Percentiles rank a stretch among this genome's conserved stretches.
Evolutionary conservation across 2,113 vertebrate species (phyloP).

Genomic region (Zosterops hypoxanthus): DNA sequence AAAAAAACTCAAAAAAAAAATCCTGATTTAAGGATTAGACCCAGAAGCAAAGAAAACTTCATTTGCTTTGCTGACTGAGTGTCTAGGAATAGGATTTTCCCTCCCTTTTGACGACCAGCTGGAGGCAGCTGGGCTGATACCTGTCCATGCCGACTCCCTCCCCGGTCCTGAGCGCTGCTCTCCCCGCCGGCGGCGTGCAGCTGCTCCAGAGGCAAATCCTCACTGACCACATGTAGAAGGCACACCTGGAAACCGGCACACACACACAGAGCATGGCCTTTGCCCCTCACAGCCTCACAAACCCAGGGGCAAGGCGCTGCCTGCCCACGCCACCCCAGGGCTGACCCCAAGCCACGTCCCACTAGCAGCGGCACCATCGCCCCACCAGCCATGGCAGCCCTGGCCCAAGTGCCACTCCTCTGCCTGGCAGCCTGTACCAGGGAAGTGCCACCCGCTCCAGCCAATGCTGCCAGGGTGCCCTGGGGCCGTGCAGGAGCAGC

Average conservation of each 20-base stretch:
- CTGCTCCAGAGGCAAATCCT: neutral
- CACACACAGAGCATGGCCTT: neutral
- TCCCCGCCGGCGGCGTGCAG: rapidly evolving
- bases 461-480: rapidly evolving
- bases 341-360: neutral
- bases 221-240: rapidly evolving
- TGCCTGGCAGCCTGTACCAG: neutral
- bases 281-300: neutral
- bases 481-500: neutral
- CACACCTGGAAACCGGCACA: neutral
- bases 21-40: neutral
- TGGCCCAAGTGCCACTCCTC: neutral
- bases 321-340: too few relatives aligned
- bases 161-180: neutral
- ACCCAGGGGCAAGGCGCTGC: rapidly evolving
- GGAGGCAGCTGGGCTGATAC: neutral
- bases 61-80: neutral
- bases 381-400: rapidly evolving
- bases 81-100: neutral
- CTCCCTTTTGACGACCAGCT: neutral
- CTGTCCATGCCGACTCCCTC: neutral
- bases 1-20: neutral
- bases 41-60: neutral
- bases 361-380: rapidly evolving
- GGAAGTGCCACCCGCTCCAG: neutral